A percentile compares a stretch with the other conserved stretches of the same genome.
phyloP scores from a whole-genome alignment of 2,888 invertebrate genomes.

The Conistra vaccinii region DNA sequence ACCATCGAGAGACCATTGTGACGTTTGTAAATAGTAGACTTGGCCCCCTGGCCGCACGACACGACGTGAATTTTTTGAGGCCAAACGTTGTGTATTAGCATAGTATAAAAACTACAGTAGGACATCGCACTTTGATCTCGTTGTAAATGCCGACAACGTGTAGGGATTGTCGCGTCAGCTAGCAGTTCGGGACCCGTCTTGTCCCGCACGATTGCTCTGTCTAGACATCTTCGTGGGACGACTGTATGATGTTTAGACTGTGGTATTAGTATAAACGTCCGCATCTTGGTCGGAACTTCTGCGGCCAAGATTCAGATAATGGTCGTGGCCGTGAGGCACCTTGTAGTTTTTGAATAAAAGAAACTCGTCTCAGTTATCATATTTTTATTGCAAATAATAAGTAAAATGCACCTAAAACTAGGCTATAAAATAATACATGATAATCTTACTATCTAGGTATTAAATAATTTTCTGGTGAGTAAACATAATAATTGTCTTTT shows the following conservation, averaged over 20 bases:
- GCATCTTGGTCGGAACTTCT: neutral
- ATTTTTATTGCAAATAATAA: conserved; percentile 53
- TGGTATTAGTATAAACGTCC: neutral
- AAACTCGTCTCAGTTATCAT: neutral
- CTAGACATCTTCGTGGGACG: no score
- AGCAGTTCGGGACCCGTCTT: no score
- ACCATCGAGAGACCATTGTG: no score
- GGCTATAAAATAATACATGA: conserved; percentile 13
- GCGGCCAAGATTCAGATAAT: neutral
- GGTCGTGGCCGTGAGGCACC: neutral
- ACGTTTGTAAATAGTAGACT: no score
- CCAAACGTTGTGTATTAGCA: neutral
- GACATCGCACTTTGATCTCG: no score
- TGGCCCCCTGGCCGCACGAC: neutral
- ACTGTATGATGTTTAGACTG: no score
- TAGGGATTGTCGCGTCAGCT: no score
- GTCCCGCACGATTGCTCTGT: no score
- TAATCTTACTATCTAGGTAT: conserved; percentile 11
- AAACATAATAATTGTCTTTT: conserved; percentile 42
- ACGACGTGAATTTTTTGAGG: neutral
- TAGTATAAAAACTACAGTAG: no score
- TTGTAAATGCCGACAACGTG: no score
- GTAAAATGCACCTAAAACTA: conserved; percentile 31
- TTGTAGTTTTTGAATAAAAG: conserved; percentile 9
- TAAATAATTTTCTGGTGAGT: conserved; percentile 29